These are phyloP conservation scores for Zeugodacus cucurbitae DNA, from an alignment of 1,140 invertebrate genomes.

Conservation along the genomic window DNA sequence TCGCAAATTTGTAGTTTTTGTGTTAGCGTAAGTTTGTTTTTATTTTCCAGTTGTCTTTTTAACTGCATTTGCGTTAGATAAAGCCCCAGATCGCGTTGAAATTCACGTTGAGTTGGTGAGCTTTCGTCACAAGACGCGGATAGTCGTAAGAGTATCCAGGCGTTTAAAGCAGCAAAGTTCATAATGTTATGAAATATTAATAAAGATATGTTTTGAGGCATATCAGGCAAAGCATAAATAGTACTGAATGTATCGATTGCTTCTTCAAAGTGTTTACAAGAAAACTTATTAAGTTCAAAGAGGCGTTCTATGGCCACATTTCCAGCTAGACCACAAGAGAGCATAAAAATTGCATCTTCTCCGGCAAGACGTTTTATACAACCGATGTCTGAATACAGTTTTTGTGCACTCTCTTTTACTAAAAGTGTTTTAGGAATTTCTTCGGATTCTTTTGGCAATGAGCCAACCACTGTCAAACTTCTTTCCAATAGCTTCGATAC, in stretches of 20 bases:
- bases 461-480: constrained; percentile 50
- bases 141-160: constrained; percentile 53
- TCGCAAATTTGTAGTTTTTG: constrained; percentile 56
- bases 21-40: constrained; percentile 45
- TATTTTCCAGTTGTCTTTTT: constrained; percentile 52
- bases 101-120: constrained; percentile 54
- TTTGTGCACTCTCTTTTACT: neutral
- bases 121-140: constrained; percentile 48
- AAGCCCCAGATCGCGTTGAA: constrained; percentile 55
- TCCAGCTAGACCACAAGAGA: neutral
- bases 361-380: neutral
- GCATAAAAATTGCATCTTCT: neutral
- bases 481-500: constrained; percentile 46
- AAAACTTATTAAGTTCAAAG: neutral
- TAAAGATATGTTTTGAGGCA: constrained; percentile 8
- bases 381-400: neutral
- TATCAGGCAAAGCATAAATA: neutral
- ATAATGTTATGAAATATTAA: constrained; percentile 50
- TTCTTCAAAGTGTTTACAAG: neutral
- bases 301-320: neutral
- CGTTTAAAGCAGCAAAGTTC: constrained; percentile 52
- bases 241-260: neutral
- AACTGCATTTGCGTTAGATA: constrained; percentile 56
- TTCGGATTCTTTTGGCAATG: neutral
- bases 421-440: constrained; percentile 48